A percentile compares a stretch with the other conserved stretches of the same genome.
Evolutionary conservation across 2,888 invertebrate genomes (phyloP).

Genomic region (Pammene fasciana): DNA sequence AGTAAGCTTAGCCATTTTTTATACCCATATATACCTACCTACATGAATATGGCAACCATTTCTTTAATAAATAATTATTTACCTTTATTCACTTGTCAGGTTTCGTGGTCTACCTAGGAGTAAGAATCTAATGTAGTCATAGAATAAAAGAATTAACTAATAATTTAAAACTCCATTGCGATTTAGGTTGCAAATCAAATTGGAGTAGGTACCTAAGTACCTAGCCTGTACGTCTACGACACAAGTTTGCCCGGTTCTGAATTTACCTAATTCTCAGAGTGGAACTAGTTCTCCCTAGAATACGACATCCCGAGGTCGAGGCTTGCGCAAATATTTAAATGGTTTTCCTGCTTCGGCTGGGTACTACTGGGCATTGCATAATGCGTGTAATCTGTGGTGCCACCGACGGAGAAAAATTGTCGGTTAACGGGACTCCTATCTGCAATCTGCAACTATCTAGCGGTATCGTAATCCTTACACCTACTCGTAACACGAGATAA

Average conservation of each 20-base stretch:
- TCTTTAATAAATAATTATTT: too few relatives aligned
- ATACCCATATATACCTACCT: too few relatives aligned
- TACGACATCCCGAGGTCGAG: constrained; percentile 68
- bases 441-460: background rate
- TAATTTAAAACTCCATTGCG: background rate
- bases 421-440: background rate
- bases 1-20: too few relatives aligned
- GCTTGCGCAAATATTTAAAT: constrained; percentile 76
- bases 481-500: too few relatives aligned
- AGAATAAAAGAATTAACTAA: background rate
- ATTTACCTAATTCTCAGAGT: constrained; percentile 53
- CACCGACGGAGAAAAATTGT: constrained; percentile 18
- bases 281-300: constrained; percentile 71
- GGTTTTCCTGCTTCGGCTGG: constrained; percentile 64
- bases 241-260: constrained; percentile 10
- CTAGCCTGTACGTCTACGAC: constrained; percentile 1
- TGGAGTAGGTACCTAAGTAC: too few relatives aligned
- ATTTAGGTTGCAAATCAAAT: background rate
- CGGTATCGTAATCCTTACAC: background rate
- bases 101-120: too few relatives aligned
- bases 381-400: constrained; percentile 37
- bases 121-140: too few relatives aligned
- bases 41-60: too few relatives aligned
- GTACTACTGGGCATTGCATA: constrained; percentile 45
- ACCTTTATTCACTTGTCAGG: too few relatives aligned